Base-by-base conservation (phyloP, 2,797 vertebrate species). In the Siniperca undulata region DNA sequence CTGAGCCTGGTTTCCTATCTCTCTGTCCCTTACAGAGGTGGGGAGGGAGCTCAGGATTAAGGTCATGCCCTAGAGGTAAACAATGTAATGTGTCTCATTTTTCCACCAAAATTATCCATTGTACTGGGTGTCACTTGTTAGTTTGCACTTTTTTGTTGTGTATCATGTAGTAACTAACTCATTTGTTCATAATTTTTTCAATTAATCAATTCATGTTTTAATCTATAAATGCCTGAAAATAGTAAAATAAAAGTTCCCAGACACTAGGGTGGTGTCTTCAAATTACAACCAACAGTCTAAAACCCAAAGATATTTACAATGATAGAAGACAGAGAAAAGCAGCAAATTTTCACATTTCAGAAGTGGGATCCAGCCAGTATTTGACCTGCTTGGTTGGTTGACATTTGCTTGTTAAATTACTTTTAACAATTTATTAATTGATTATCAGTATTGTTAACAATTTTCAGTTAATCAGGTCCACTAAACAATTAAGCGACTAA, bases 41-140 rank as follows among this genome's bases (percentile, higher is more conserved):
- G 86, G 69, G 80, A 73, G 74, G 72, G 69, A 85, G 85, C 72
- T 83, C 76, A 74, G 87, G 92, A 90, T 91, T 90, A 90, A 92
- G 91, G 91, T 93, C 91, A 86, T 88, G 88, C 70, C 91, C 90
- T 81, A 19, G 58, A 92, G 89, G 84, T 92, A 85, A 91, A 87
- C 78, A 66, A 48, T 91, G 81, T 88, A 91, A 93, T 74, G 75
- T 77, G 74, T 88, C 80, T 87, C 81, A 72, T 86, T 91, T 83
- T 42, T 60, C 44, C 71, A 71, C 58, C 46, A 69, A 78, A 91
- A 77, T 76, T 53, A 79, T 88, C 67, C 38, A 76, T 87, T 89
- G 81, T 55, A 69, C 66, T 38, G 36, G 71, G 40, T 59, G 30
- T 69, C 38, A 16, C 56, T 62, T 36, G 34, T 61, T 50, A 11